A percentile compares a stretch with the other conserved stretches of the same genome.
Evolutionary conservation across 2,888 invertebrate genomes (phyloP).

Genomic region (Eristalis intricaria): DNA sequence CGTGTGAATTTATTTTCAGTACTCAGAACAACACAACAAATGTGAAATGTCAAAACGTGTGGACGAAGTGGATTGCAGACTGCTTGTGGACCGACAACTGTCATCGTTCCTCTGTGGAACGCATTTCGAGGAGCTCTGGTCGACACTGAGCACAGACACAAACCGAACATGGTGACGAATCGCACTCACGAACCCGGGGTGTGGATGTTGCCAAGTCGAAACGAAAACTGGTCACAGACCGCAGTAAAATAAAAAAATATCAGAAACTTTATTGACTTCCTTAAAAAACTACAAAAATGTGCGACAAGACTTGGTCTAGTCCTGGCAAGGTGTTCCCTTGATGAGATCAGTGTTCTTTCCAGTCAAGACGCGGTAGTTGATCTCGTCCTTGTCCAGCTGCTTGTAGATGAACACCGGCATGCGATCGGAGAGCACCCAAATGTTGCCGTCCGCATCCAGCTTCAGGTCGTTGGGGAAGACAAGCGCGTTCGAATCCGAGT

Average conservation of each 20-base stretch:
- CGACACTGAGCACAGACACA: background rate
- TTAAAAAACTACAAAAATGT: conserved; percentile 8
- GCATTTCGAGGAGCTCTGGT: background rate
- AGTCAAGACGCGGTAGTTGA: conserved; percentile 84
- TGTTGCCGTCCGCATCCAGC: conserved; percentile 84
- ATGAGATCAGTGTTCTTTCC: conserved; percentile 79
- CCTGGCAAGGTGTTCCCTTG: conserved; percentile 79
- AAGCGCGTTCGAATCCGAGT: conserved; percentile 85
- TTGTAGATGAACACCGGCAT: conserved; percentile 88
- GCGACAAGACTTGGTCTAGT: conserved; percentile 56
- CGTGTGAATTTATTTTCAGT: background rate
- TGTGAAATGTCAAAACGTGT: background rate
- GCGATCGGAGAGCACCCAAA: conserved; percentile 90
- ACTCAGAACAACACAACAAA: background rate
- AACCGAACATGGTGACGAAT: background rate
- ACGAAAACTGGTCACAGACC: too few species aligned
- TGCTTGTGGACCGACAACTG: background rate
- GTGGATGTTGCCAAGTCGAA: too few species aligned
- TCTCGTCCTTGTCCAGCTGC: conserved; percentile 85
- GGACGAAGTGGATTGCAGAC: background rate
- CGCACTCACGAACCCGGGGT: too few species aligned
- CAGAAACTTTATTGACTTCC: conserved; percentile 29
- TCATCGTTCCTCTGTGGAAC: background rate
- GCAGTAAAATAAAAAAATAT: background rate
- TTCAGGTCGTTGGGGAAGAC: conserved; percentile 91